Evolutionary conservation across 2,888 invertebrate genomes (phyloP).

Genomic region (Trichacis sp.): DNA sequence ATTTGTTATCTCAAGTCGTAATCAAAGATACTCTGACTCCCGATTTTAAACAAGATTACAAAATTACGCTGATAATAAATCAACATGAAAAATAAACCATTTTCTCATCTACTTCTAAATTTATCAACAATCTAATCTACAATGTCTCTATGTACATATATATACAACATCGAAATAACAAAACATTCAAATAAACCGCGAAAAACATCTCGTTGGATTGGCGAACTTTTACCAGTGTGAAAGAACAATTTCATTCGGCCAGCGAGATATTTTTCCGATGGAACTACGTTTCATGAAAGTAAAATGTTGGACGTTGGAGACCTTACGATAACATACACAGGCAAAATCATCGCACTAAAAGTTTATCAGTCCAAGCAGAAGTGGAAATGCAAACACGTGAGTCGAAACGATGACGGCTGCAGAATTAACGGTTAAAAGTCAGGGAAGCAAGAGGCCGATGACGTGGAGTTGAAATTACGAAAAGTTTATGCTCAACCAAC

Average conservation of each 20-base stretch:
- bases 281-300: not conserved
- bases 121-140: not conserved
- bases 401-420: slow-evolving; percentile 18
- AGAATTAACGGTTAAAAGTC: slow-evolving; percentile 17
- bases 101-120: no score
- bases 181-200: not conserved
- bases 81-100: no score
- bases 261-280: not conserved
- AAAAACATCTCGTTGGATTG: not conserved
- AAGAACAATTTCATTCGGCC: not conserved
- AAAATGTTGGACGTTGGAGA: slow-evolving; percentile 7
- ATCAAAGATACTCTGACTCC: not conserved
- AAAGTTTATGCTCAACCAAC: slow-evolving; percentile 1
- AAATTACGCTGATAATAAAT: not conserved
- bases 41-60: not conserved
- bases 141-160: not conserved
- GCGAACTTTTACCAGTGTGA: not conserved
- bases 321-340: slow-evolving; percentile 55
- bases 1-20: not conserved
- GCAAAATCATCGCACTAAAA: slow-evolving; percentile 54
- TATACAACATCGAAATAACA: not conserved
- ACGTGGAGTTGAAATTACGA: slow-evolving; percentile 8
- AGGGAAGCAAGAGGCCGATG: slow-evolving; percentile 20
- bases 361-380: slow-evolving; percentile 46
- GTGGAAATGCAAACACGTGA: slow-evolving; percentile 22